Base-by-base conservation (phyloP, 1,140 invertebrate species). In the Hypsibius dujardini region DNA sequence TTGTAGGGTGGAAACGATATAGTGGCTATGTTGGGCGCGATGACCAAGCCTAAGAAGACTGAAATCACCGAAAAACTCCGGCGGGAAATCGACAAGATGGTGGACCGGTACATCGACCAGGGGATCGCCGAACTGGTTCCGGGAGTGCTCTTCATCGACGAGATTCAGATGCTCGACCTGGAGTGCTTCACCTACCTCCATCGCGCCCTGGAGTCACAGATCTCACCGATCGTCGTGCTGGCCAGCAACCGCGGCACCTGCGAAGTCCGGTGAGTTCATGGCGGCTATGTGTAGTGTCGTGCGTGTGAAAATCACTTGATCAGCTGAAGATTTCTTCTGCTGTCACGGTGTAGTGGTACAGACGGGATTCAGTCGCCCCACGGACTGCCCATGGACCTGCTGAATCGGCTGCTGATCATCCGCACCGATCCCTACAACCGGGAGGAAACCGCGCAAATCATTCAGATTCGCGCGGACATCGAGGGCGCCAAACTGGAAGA, bases 101-200 rank as follows among this genome's bases (percentile, higher is more conserved):
- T 99, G 0, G 97, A 99, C 81, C 93, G 93, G 78, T 98, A 98
- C 77, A 98, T 99, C 74, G 95, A 99, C 77, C 92, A 98, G 82
- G 96, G 96, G 71, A 95, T 96, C 72, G 96, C 96, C 1, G 96
- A 99, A 80, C 81, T 99, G 56, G 93, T 99, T 2, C 95, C 96
- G 14, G 96, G 96, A 70, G 96, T 99, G 1, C 82, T 99, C n/a
- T 99, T 99, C 77, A 94, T 99, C 75, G 96, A 99, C 80, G 96
- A 99, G 82, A 93, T 98, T 2, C 93, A 97, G 77, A 99, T 99
- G 95, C 81, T 99, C 50, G 96, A 99, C 78, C 90, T 99, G 76
- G 96, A 99, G 82, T 98, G 95, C 71, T 99, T 98, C 77, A 98
- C 96, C 0, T 99, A 97, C 80, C 82, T 99, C 3, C 94, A 99